Evolutionary conservation across 1,140 invertebrate genomes (phyloP).

Genomic region (Acromyrmex echinatior): DNA sequence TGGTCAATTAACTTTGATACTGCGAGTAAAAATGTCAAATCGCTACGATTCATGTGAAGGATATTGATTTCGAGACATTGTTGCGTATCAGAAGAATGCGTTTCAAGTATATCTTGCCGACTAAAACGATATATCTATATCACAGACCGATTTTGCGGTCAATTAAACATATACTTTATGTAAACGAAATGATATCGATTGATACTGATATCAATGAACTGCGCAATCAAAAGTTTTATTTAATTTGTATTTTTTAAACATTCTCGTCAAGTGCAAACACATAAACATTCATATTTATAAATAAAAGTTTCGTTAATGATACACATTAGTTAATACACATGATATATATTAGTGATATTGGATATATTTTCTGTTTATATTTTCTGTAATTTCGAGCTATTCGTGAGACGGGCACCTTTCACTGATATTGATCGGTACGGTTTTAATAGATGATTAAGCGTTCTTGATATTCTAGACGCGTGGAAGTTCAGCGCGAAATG

Average conservation of each 20-base stretch:
- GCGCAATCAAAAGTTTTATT: neutral
- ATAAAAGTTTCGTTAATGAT: neutral
- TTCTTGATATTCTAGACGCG: slow-evolving; percentile 59
- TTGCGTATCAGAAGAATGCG: slow-evolving; percentile 28
- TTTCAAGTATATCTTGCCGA: slow-evolving; percentile 5
- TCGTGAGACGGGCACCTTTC: slow-evolving; percentile 39
- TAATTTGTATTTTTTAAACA: neutral
- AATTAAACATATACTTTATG: slow-evolving; percentile 10
- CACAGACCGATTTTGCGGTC: neutral
- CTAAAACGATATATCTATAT: neutral
- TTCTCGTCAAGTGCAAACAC: neutral
- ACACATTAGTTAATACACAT: neutral
- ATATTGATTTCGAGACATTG: slow-evolving; percentile 9
- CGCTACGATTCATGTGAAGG: slow-evolving; percentile 19
- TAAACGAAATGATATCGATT: neutral
- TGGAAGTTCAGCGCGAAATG: slow-evolving; percentile 62
- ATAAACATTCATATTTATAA: neutral
- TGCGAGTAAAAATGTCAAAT: slow-evolving; percentile 55
- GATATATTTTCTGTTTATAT: neutral
- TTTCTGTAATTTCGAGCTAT: slow-evolving; percentile 1
- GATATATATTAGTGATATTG: no score
- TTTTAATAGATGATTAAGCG: slow-evolving; percentile 64
- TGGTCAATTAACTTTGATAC: slow-evolving; percentile 60
- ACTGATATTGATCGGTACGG: slow-evolving; percentile 34
- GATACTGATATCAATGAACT: neutral